Evolutionary conservation across 2,888 invertebrate genomes (phyloP).

Genomic region (Galerucella calmariensis): DNA sequence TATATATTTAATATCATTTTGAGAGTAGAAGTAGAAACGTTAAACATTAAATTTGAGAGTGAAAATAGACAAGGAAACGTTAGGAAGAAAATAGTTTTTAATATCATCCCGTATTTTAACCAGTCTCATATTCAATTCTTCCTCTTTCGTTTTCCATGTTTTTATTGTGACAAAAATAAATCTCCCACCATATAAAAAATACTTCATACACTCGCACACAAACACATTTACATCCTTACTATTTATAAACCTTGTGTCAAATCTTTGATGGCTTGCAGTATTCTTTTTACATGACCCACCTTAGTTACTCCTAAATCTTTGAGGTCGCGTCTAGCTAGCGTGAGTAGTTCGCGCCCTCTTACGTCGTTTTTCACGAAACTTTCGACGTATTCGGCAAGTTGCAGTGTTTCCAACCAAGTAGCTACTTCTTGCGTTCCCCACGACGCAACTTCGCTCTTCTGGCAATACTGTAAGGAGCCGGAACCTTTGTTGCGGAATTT

Average conservation of each 20-base stretch:
- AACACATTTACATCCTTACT: constrained; percentile 30
- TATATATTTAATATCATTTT: constrained; percentile 9
- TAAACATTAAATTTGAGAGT: neutral
- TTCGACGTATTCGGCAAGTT: constrained; percentile 91
- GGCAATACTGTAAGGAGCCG: constrained; percentile 66
- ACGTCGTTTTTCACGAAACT: constrained; percentile 92
- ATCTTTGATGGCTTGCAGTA: constrained; percentile 92
- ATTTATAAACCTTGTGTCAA: constrained; percentile 66
- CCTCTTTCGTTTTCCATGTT: too few relatives aligned
- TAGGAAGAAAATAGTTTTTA: too few relatives aligned
- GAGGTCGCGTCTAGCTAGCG: constrained; percentile 85
- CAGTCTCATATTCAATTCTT: too few relatives aligned
- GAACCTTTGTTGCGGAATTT: constrained; percentile 69
- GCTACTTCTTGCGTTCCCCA: constrained; percentile 94
- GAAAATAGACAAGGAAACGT: too few relatives aligned
- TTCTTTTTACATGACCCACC: constrained; percentile 95
- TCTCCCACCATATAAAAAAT: constrained; percentile 33
- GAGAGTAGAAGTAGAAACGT: neutral
- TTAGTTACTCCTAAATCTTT: constrained; percentile 94
- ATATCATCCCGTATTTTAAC: too few relatives aligned
- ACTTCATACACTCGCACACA: neutral
- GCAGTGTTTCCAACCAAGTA: constrained; percentile 88
- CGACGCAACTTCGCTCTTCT: constrained; percentile 68
- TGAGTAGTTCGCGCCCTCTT: constrained; percentile 87
- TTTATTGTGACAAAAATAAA: constrained; percentile 9